Evolutionary conservation across 2,888 invertebrate genomes (phyloP).

Genomic region (Nezara viridula): DNA sequence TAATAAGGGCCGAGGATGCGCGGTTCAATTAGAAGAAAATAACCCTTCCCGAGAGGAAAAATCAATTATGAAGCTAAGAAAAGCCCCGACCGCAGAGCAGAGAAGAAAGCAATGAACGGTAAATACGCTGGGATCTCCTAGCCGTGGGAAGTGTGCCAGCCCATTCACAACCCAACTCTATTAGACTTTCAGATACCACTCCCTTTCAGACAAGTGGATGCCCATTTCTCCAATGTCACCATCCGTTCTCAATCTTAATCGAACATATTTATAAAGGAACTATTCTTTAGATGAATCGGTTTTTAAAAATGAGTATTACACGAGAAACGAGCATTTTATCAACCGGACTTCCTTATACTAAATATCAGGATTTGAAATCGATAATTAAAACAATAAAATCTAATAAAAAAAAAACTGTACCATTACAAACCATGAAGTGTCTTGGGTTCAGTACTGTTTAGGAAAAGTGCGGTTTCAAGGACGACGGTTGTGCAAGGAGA

Average conservation of each 20-base stretch:
- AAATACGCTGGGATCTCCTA: background rate
- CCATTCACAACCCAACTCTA: background rate
- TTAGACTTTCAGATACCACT: constrained; percentile 46
- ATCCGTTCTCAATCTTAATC: background rate
- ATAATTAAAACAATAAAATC: too few relatives aligned
- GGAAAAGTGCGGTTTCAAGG: too few relatives aligned
- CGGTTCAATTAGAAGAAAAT: background rate
- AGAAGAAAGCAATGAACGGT: background rate
- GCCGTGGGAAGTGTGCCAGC: constrained; percentile 33
- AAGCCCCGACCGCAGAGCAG: background rate
- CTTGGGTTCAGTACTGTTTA: too few relatives aligned
- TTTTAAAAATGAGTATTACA: background rate
- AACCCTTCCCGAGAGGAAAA: background rate
- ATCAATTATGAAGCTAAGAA: constrained; percentile 13
- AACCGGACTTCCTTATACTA: too few relatives aligned
- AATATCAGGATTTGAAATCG: too few relatives aligned
- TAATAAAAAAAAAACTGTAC: too few relatives aligned
- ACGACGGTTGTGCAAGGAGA: too few relatives aligned
- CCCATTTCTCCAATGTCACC: background rate
- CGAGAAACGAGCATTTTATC: too few relatives aligned
- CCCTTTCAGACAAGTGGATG: constrained; percentile 6
- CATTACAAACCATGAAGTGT: too few relatives aligned
- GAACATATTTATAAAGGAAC: background rate
- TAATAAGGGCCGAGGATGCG: background rate
- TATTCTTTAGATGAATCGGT: background rate